phyloP scores from a whole-genome alignment of 2,113 vertebrate species.

The Peromyscus maniculatus region DNA sequence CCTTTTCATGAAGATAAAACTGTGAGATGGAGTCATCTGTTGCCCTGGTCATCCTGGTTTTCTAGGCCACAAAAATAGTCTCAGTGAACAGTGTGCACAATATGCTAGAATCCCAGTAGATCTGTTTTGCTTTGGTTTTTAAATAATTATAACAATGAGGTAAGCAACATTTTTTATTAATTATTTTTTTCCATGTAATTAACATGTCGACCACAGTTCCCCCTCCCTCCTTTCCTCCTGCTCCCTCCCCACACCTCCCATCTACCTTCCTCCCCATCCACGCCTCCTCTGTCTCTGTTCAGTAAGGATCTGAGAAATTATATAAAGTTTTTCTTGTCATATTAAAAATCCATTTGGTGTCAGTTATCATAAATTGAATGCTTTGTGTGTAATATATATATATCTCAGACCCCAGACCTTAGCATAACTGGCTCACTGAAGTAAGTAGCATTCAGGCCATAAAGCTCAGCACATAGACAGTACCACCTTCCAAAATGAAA shows the following conservation, averaged over 20 bases:
- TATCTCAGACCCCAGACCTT: neutral
- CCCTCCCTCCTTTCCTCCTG: neutral
- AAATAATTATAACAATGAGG: neutral
- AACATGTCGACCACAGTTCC: neutral
- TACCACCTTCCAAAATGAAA: neutral
- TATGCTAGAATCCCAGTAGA: neutral
- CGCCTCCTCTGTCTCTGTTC: no score
- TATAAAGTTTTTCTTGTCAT: neutral
- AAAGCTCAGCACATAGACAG: no score
- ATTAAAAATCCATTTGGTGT: neutral
- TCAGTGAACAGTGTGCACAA: rapidly evolving
- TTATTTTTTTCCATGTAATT: neutral
- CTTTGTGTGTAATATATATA: neutral
- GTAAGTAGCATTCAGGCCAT: neutral
- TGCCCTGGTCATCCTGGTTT: neutral
- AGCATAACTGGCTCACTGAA: neutral
- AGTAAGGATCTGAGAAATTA: neutral
- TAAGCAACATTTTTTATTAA: neutral
- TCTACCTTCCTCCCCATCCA: no score
- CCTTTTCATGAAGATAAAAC: neutral
- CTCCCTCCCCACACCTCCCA: neutral
- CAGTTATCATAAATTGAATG: neutral
- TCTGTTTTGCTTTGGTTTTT: neutral
- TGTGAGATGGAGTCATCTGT: neutral
- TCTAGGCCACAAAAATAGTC: neutral